A percentile compares a stretch with the other conserved stretches of the same genome.
Evolutionary conservation across 2,113 vertebrate genomes (phyloP).

Genomic region (Dicaeum eximium): DNA sequence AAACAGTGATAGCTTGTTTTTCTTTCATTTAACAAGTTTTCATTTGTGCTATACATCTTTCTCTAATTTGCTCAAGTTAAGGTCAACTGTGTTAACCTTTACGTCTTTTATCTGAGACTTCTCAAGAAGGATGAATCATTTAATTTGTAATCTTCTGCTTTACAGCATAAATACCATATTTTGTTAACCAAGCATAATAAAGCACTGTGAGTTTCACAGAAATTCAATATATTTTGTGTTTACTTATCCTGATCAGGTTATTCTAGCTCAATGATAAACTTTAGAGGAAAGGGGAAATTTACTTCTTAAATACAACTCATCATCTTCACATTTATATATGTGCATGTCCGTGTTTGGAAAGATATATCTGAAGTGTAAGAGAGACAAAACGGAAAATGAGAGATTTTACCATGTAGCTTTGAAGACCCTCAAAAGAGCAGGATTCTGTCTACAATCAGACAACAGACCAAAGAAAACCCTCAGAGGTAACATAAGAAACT

Average conservation of each 20-base stretch:
- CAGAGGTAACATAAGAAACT: neutral
- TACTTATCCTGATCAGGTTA: neutral
- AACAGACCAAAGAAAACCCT: neutral
- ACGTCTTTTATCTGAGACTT: neutral
- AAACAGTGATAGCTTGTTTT: conserved; percentile 33
- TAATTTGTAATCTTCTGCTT: neutral
- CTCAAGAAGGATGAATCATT: neutral
- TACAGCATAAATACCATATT: neutral
- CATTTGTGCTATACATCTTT: conserved; percentile 36
- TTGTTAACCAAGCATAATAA: neutral
- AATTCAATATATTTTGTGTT: neutral
- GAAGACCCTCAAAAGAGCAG: neutral
- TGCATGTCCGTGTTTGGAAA: neutral
- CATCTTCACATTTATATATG: neutral
- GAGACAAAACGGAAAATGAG: neutral
- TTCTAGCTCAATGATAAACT: neutral
- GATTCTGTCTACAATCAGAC: neutral
- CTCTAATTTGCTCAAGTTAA: neutral
- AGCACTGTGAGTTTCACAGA: neutral
- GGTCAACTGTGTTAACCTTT: neutral
- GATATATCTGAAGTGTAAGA: neutral
- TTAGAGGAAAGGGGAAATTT: neutral
- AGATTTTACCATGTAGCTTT: neutral
- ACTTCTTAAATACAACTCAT: neutral
- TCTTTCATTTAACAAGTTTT: conserved; percentile 52